Conservation (phyloP, 2,113 vertebrate genomes). For the Vicugna pacos region DNA sequence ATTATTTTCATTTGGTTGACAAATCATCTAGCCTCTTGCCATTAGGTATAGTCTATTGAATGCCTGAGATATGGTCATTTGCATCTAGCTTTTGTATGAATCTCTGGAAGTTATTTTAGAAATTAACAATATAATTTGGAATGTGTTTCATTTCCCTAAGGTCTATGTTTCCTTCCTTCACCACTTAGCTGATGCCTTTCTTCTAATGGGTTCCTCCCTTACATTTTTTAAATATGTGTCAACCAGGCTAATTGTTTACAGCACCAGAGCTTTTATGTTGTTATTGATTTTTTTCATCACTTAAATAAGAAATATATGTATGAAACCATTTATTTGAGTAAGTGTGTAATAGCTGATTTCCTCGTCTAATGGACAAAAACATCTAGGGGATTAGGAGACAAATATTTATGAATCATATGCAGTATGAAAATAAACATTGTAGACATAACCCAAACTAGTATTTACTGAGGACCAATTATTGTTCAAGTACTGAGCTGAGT, state of each 20-base stretch:
- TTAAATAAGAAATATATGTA: constrained; percentile 39
- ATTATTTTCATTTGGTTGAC: neutral
- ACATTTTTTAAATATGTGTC: neutral
- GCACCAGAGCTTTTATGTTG: constrained; percentile 50
- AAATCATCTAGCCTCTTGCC: neutral
- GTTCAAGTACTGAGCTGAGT: neutral
- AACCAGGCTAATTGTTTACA: constrained; percentile 11
- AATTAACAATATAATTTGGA: neutral
- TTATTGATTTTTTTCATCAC: constrained; percentile 41
- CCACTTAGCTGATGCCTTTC: neutral
- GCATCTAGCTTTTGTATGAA: neutral
- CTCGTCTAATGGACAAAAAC: neutral
- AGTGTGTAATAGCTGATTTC: neutral
- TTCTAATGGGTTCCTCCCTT: neutral
- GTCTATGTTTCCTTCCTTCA: constrained; percentile 1
- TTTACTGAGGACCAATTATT: neutral
- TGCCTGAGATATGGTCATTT: neutral
- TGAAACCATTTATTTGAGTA: constrained; percentile 39
- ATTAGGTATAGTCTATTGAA: neutral
- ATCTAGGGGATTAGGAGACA: neutral
- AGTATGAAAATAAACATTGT: neutral
- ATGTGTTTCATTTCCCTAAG: neutral
- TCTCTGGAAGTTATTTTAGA: neutral
- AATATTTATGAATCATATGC: neutral
- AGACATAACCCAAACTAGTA: constrained; percentile 13